Evolutionary conservation across 2,113 vertebrate species (phyloP), one percentile per base, ranked within the genome.

Genomic region (Manacus vitellinus): DNA sequence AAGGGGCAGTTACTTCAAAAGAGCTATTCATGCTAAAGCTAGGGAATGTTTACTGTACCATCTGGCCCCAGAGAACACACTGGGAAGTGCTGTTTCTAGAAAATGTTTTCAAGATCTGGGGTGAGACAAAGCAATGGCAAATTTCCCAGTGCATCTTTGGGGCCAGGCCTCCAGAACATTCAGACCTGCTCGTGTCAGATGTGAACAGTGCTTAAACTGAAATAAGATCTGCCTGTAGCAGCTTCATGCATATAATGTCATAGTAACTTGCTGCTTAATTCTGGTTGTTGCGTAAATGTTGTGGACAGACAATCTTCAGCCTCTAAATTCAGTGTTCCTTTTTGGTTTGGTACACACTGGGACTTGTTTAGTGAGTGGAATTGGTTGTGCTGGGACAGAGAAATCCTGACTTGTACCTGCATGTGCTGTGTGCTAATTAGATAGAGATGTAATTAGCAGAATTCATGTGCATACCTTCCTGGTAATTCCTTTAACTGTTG

Each of bases 111-210:
- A 81, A 83, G 88, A 82, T 70, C 35, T 65, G 28, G 73, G 41
- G 17, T 28, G 71, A 88, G 72, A 93, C 88, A 92, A 78, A 82
- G 37, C 62, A 61, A 14, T 83, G 82, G 78, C 85, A 92, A 68
- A 73, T 41, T 92, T 95, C 94, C 66, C 78, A 75, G 66, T 43
- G 56, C 1, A 1, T 82, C 52, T 47, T 62, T 90, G 31, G 52
- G 78, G 49, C 85, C 62, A 79, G 66, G 59, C 44, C 43, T 83
- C 80, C 68, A 70, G 43, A 77, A 20, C 37, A 28, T 47, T 58
- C 54, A 76, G 86, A 70, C 17, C 37, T 58, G 51, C 39, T 66
- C 31, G 2, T 30, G 43, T 63, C 54, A 94, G 70, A 78, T 30
- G 62, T 73, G 59, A 85, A n/a, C 27, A 18, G 67, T 21, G 52